Evolutionary conservation across 2,888 invertebrate species (phyloP), one percentile per base, ranked within the genome.

Genomic region (Gnatocerus cornutus): DNA sequence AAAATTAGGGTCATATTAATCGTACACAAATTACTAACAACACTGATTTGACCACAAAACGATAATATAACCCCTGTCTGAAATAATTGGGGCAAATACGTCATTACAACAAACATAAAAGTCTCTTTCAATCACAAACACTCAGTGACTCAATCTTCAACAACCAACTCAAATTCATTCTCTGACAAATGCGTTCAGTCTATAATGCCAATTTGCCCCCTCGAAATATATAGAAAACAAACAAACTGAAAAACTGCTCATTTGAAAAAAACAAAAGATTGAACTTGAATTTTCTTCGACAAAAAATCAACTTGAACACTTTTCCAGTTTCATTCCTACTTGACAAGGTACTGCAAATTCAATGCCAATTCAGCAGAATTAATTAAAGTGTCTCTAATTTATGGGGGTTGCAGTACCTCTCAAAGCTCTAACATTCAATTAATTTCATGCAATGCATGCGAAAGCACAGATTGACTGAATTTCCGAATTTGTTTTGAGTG

Each of bases 41-140:
- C 21, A 21, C 4, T 21, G 21, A 3, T 21, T 21, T 21, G 21
- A 21, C 4, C 4, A 21, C 68, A 37, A 12, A 59, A 10, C 50
- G 37, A 77, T 78, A 81, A 81, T 77, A 76, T 81, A 80, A 78
- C 79, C 80, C 79, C 71, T 68, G 75, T 77, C 77, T 76, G 76
- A 76, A 77, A 79, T 77, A 73, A 75, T 74, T 78, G 81, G 80
- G 82, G 79, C 83, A 83, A 84, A 84, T 79, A 77, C 73, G 77
- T 80, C 81, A 82, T 83, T 83, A 82, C 81, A 80, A 74, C 81
- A 81, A 59, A 61, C 80, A 77, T 58, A 63, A n/a, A 52, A 46
- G 7, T 30, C 33, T 55, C 55, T 58, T 55, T 65, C 43, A 67
- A 43, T 55, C 58, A 37, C 59, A 55, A 9, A 21, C 50, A 43